A percentile compares a stretch with the other conserved stretches of the same genome.
Evolutionary conservation across 1,140 invertebrate species (phyloP).

Genomic region (Aphidius gifuensis): DNA sequence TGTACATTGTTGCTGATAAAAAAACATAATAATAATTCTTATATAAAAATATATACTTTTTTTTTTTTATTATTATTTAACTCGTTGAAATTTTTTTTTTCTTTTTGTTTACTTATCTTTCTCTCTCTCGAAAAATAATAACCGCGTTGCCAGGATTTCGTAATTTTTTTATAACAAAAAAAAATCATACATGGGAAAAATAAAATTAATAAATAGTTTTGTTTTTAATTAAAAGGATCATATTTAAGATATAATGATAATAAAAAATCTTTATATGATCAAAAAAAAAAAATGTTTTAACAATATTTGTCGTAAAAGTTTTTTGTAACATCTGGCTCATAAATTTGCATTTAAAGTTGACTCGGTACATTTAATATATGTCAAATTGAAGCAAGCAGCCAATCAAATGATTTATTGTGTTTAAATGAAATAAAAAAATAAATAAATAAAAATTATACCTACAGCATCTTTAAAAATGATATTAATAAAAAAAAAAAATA

Average conservation of each 20-base stretch:
- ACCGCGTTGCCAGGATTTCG: slow-evolving; percentile 10
- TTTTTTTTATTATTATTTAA: neutral
- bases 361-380: too few relatives aligned
- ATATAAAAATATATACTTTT: neutral
- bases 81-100: neutral
- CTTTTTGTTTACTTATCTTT: slow-evolving; percentile 3
- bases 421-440: too few relatives aligned
- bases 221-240: neutral
- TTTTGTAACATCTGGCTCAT: neutral
- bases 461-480: too few relatives aligned
- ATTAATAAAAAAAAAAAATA: too few relatives aligned
- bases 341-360: too few relatives aligned
- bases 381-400: too few relatives aligned
- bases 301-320: too few relatives aligned
- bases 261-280: too few relatives aligned
- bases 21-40: neutral
- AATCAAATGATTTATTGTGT: too few relatives aligned
- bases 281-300: neutral
- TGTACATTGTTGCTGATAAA: neutral
- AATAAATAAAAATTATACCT: too few relatives aligned
- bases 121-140: neutral
- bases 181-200: neutral
- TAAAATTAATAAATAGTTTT: neutral
- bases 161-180: slow-evolving; percentile 2
- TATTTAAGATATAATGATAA: too few relatives aligned